phyloP scores from a whole-genome alignment of 2,888 invertebrate species.

The Cryptops parisi region DNA sequence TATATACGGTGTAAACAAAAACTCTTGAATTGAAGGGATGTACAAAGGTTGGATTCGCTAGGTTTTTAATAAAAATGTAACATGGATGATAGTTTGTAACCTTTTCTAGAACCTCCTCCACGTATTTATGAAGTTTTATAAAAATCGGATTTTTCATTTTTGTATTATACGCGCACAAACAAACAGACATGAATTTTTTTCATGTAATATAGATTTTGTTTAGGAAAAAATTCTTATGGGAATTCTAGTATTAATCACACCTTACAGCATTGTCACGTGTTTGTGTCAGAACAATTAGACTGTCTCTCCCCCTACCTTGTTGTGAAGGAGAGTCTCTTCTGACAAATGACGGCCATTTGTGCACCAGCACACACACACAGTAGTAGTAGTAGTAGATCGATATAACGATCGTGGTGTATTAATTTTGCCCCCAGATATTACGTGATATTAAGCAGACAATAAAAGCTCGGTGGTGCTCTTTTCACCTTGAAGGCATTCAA shows the following conservation, averaged over 20 bases:
- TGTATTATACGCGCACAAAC: too few species aligned
- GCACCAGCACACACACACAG: slow-evolving; percentile 1
- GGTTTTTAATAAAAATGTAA: too few species aligned
- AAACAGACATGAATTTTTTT: too few species aligned
- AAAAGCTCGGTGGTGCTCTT: slow-evolving; percentile 17
- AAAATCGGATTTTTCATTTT: too few species aligned
- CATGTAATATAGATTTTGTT: too few species aligned
- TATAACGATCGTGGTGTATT: slow-evolving; percentile 19
- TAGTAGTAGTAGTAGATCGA: slow-evolving; percentile 14
- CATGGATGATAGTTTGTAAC: too few species aligned
- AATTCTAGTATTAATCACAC: background rate
- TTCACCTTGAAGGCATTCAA: slow-evolving; percentile 16
- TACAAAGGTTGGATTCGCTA: too few species aligned
- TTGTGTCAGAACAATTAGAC: slow-evolving; percentile 1
- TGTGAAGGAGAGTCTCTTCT: slow-evolving; percentile 8
- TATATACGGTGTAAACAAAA: background rate
- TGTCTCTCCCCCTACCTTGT: slow-evolving; percentile 6
- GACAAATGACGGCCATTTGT: slow-evolving; percentile 14
- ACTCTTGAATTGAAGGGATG: too few species aligned
- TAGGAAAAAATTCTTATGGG: background rate
- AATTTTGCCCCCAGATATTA: slow-evolving; percentile 19
- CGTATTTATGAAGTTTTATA: too few species aligned
- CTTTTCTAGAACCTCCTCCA: too few species aligned
- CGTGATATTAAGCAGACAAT: slow-evolving; percentile 20
- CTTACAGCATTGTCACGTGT: background rate